Percentiles rank a stretch among this genome's conserved stretches.
These are phyloP conservation scores for Cladopsammia gracilis DNA, from an alignment of 64 coral and sea anemone species.

Conservation along the genomic window DNA sequence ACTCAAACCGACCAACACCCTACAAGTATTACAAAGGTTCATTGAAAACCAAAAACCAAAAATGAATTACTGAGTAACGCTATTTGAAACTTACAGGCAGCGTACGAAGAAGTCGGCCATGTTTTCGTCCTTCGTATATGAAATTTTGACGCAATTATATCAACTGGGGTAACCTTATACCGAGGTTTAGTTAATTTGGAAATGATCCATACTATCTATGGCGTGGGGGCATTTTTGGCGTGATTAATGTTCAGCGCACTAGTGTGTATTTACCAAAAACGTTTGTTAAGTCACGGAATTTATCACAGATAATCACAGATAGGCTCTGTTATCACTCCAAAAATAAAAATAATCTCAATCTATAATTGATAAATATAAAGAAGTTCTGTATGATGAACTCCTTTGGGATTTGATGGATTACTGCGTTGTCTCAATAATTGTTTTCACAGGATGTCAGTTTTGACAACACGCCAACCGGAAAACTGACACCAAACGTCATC, in stretches of 20 bases:
- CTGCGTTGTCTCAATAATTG: conserved; percentile 24
- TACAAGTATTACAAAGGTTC: background rate
- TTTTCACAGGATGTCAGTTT: conserved; percentile 9
- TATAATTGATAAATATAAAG: background rate
- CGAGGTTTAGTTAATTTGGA: conserved; percentile 4
- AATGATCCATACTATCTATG: background rate
- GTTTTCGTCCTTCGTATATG: conserved; percentile 2
- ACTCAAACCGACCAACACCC: background rate
- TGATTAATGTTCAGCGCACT: background rate
- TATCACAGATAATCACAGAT: no score
- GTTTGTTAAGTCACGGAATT: no score
- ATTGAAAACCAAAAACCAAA: background rate
- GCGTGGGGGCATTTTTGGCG: background rate
- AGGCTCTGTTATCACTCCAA: no score
- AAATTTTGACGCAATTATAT: background rate
- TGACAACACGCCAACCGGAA: conserved; percentile 40
- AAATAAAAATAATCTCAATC: no score
- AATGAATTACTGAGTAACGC: background rate
- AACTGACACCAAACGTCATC: conserved; percentile 3
- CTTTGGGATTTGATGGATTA: conserved; percentile 11
- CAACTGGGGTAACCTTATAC: background rate
- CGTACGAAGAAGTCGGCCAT: background rate
- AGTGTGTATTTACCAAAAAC: no score
- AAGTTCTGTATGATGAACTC: background rate
- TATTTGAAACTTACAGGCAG: background rate